Conservation (phyloP, 2,888 invertebrate species). For the Melikaiella ostensackeni region DNA sequence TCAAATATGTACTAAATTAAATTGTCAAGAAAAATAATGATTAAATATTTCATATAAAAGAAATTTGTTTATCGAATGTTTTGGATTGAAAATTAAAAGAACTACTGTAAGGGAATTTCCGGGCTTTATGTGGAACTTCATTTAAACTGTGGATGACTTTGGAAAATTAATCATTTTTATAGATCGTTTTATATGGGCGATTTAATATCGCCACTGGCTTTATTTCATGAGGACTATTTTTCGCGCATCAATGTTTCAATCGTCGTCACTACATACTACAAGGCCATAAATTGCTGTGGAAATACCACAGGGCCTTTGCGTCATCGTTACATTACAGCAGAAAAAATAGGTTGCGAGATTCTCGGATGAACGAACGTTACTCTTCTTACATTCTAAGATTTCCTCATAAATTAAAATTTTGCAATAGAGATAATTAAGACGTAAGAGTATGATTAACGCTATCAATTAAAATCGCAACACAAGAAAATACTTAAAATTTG, state of each 20-base stretch:
- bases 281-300: slow-evolving; percentile 10
- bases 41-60: no score
- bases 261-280: background rate
- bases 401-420: slow-evolving; percentile 13
- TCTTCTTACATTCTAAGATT: slow-evolving; percentile 14
- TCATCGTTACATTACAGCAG: background rate
- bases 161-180: slow-evolving; percentile 3
- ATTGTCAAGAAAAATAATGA: background rate
- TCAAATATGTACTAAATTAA: background rate
- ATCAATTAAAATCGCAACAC: background rate
- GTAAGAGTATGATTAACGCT: background rate
- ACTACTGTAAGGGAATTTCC: no score
- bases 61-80: no score
- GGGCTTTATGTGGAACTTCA: no score
- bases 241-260: slow-evolving; percentile 1
- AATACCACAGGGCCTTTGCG: slow-evolving; percentile 13
- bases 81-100: no score
- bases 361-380: background rate
- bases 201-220: background rate
- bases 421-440: background rate
- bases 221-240: slow-evolving; percentile 1
- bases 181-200: background rate
- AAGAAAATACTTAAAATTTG: background rate
- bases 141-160: background rate
- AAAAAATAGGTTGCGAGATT: background rate